Evolutionary conservation across 1,140 invertebrate species (phyloP).

Genomic region (Heliconius congener): DNA sequence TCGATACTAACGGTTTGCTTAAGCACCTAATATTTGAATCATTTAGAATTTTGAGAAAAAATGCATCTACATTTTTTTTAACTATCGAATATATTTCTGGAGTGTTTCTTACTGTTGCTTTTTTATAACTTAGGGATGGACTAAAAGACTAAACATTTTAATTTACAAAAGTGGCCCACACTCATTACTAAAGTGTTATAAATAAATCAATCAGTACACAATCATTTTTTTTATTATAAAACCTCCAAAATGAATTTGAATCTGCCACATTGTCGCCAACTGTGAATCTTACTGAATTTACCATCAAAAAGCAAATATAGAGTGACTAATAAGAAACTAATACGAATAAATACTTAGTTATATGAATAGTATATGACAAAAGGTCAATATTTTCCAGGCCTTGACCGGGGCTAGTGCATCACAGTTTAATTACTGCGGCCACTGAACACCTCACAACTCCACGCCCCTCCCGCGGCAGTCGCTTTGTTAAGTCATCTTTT

Average conservation of each 20-base stretch:
- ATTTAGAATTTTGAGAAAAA: not conserved
- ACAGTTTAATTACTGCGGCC: conserved; percentile 15
- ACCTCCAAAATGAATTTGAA: too few species aligned
- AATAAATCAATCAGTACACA: too few species aligned
- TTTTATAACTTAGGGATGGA: not conserved
- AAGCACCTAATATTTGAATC: not conserved
- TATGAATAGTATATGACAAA: too few species aligned
- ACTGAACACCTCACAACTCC: conserved; percentile 5
- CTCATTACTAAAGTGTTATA: too few species aligned
- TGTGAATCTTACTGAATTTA: too few species aligned
- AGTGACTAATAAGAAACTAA: too few species aligned
- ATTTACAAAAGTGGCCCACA: too few species aligned
- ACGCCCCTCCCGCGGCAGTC: not conserved
- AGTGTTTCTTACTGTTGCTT: not conserved
- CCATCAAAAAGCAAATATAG: too few species aligned
- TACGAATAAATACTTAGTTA: too few species aligned
- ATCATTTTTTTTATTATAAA: too few species aligned
- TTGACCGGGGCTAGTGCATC: conserved; percentile 27
- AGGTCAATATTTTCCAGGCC: conserved; percentile 1
- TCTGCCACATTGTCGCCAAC: too few species aligned
- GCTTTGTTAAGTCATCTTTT: conserved; percentile 4
- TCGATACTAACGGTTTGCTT: conserved; percentile 8
- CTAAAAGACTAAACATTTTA: too few species aligned
- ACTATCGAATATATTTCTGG: not conserved
- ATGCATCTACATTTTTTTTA: not conserved